Evolutionary conservation across 2,888 invertebrate genomes (phyloP).

Genomic region (Lissonota sp.): DNA sequence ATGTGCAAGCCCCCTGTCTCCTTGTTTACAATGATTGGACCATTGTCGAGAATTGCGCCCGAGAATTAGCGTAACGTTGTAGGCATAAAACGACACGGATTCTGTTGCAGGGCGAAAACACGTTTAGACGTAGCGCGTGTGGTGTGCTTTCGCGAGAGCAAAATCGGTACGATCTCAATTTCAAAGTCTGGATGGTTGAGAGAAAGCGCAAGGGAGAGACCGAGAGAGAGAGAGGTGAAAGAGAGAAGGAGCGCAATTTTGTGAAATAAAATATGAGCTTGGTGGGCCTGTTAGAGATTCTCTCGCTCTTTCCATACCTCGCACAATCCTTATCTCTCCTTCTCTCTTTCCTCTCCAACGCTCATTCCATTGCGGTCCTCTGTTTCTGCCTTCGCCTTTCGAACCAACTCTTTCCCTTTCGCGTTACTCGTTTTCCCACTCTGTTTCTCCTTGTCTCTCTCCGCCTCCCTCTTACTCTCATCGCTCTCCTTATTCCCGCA

Average conservation of each 20-base stretch:
- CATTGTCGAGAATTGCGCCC: constrained; percentile 65
- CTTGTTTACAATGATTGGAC: constrained; percentile 69
- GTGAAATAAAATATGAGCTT: constrained; percentile 70
- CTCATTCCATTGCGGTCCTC: constrained; percentile 46
- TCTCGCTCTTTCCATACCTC: constrained; percentile 60
- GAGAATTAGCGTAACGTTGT: constrained; percentile 66
- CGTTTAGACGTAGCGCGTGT: constrained; percentile 43
- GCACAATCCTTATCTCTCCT: constrained; percentile 62
- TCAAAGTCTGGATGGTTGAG: constrained; percentile 53
- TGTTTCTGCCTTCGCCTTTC: constrained; percentile 42
- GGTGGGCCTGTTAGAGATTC: constrained; percentile 63
- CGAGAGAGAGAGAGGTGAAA: neutral
- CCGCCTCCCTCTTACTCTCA: constrained; percentile 60
- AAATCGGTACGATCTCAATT: constrained; percentile 71
- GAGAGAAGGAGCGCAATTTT: constrained; percentile 64
- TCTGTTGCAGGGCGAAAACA: constrained; percentile 2
- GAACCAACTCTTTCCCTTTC: constrained; percentile 56
- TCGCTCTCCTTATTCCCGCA: constrained; percentile 67
- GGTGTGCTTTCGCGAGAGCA: constrained; percentile 53
- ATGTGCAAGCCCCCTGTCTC: constrained; percentile 46
- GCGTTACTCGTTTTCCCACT: constrained; percentile 42
- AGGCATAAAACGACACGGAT: constrained; percentile 54
- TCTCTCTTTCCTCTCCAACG: constrained; percentile 57
- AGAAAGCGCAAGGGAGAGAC: constrained; percentile 27
- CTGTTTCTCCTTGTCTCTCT: constrained; percentile 53